phyloP scores from a whole-genome alignment of 2,113 vertebrate species.

The Ochotona curzoniae region DNA sequence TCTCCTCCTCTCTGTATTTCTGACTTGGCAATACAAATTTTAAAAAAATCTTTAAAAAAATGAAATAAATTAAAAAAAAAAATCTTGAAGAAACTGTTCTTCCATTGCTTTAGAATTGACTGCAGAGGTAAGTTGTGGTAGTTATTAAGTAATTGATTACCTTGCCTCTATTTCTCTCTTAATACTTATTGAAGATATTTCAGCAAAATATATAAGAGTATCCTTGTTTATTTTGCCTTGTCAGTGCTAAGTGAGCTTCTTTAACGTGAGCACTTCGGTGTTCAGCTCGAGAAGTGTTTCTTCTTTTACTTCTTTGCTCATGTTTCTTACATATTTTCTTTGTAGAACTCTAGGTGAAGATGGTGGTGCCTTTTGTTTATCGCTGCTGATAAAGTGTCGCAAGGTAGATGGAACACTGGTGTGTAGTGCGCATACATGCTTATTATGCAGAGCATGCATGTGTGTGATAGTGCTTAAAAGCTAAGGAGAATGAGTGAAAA shows the following conservation, averaged over 20 bases:
- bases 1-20: no score
- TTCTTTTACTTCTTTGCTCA: not conserved
- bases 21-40: no score
- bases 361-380: not conserved
- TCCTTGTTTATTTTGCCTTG: not conserved
- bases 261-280: no score
- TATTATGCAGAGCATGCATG: not conserved
- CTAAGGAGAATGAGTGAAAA: not conserved
- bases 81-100: no score
- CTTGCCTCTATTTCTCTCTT: not conserved
- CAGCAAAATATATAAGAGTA: not conserved
- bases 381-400: not conserved
- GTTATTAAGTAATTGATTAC: not conserved
- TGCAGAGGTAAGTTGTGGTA: not conserved
- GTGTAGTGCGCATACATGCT: no score
- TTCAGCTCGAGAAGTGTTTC: not conserved
- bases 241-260: not conserved
- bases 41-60: no score
- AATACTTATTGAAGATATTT: not conserved
- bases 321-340: not conserved
- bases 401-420: not conserved
- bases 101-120: not conserved
- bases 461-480: not conserved
- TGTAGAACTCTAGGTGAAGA: not conserved
- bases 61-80: not conserved